Conservation (phyloP, 2,113 vertebrate genomes). For the Sinocyclocheilus rhinocerous region DNA sequence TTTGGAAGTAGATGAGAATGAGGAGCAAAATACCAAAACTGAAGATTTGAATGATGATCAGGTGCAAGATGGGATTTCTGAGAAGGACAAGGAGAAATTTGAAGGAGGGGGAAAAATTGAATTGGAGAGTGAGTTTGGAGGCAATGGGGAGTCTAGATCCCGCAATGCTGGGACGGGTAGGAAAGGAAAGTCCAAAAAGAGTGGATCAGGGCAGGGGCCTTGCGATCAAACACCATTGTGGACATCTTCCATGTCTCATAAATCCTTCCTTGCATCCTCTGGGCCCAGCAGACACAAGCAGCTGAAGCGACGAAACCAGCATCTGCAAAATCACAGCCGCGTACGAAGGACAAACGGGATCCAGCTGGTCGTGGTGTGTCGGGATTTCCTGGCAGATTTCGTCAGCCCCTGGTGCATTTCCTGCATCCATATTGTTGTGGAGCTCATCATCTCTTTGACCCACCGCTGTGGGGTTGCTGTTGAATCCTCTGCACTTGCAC, state of each 20-base stretch:
- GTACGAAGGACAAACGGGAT: slow-evolving; percentile 66
- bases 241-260: slow-evolving; percentile 58
- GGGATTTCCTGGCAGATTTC: slow-evolving; percentile 77
- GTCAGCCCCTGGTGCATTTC: slow-evolving; percentile 82
- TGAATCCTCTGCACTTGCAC: slow-evolving; percentile 76
- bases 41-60: slow-evolving; percentile 58
- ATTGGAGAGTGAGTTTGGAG: slow-evolving; percentile 63
- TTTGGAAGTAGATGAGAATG: slow-evolving; percentile 39
- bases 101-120: slow-evolving; percentile 49
- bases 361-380: slow-evolving; percentile 68
- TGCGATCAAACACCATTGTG: slow-evolving; percentile 65
- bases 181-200: slow-evolving; percentile 67
- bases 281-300: slow-evolving; percentile 77
- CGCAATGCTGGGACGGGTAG: slow-evolving; percentile 65
- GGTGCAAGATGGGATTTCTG: slow-evolving; percentile 16
- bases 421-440: slow-evolving; percentile 83
- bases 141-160: slow-evolving; percentile 71
- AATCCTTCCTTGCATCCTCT: slow-evolving; percentile 64
- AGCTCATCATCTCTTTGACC: slow-evolving; percentile 82
- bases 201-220: slow-evolving; percentile 54
- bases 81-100: slow-evolving; percentile 34
- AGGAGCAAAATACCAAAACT: slow-evolving; percentile 60
- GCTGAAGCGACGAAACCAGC: slow-evolving; percentile 79
- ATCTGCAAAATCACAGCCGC: slow-evolving; percentile 73
- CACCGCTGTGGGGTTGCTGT: slow-evolving; percentile 79